Base-by-base conservation (phyloP, 2,888 invertebrate species). In the Xestia c-nigrum region DNA sequence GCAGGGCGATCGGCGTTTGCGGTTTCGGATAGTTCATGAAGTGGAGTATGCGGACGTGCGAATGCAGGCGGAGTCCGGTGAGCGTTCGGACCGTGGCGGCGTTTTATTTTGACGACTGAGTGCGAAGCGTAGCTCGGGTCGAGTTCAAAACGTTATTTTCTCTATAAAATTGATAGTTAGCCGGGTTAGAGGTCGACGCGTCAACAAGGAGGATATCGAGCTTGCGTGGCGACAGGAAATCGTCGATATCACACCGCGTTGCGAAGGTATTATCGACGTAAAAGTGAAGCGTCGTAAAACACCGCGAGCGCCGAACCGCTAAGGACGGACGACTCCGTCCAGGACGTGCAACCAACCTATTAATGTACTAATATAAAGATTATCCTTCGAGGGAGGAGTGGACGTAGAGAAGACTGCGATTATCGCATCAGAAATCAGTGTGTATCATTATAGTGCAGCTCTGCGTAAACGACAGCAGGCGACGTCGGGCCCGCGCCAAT, bases 91-190 rank as follows among this genome's bases (percentile, higher is more conserved):
- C 59, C 16, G 74, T 72, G 74, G 57, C 74, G 72, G 40, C 14
- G 74, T 50, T 52, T 61, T 68, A 72, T 71, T 76, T 76, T 40
- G 75, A 24, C 74, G 75, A 64, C 74, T 76, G 76, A 1, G 64
- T 78, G 40, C 61, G 47, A 24, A 65, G 77, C 76, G 66, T 57
- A 64, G 78, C 69, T 61, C 79, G 79, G 79, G 83, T 83, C 78
- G 72, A 31, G 78, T 82, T 82, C 72, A 82, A 81, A 81, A 76
- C 75, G 80, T 76, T 69, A 81, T 76, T 81, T 81, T 80, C 80
- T 80, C 80, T 73, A 81, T 81, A 81, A 68, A 68, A 81, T 24
- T 31, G 71, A 76, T 52, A 67, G 77, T 47, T 43, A 61, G 31
- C 6, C 59, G 1, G 12, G 64, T 40, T 78, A 31, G 47, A 79